phyloP scores from a whole-genome alignment of 2,888 invertebrate species.

The Chaetoderma sp. region DNA sequence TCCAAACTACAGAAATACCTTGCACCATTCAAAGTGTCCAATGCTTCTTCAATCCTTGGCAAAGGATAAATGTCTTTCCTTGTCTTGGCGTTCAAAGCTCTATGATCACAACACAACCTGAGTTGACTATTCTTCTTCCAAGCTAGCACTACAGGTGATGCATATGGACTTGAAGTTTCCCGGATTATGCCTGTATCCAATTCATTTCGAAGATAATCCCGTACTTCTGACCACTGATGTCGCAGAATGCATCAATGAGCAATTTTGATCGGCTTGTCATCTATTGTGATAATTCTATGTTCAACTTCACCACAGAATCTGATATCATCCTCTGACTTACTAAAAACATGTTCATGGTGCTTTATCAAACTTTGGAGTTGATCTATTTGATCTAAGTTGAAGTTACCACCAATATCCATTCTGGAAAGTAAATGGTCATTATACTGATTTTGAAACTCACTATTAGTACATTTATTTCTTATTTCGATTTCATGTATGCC shows the following conservation, averaged over 20 bases:
- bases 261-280: no score
- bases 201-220: neutral
- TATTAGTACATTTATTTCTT: no score
- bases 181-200: neutral
- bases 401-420: neutral
- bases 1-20: constrained; percentile 39
- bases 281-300: neutral
- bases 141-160: constrained; percentile 41
- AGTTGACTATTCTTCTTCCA: constrained; percentile 30
- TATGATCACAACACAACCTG: constrained; percentile 41
- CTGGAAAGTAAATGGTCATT: neutral
- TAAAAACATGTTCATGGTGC: neutral
- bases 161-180: constrained; percentile 29
- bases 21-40: constrained; percentile 35
- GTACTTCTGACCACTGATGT: neutral
- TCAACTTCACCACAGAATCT: constrained; percentile 6
- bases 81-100: constrained; percentile 39
- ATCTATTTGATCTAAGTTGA: neutral
- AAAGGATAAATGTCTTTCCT: constrained; percentile 41
- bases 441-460: neutral
- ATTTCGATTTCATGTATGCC: neutral
- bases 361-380: neutral
- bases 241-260: neutral
- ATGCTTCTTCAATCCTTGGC: constrained; percentile 38
- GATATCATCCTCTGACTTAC: constrained; percentile 5